Evolutionary conservation across 2,797 vertebrate genomes (phyloP), one percentile per base, ranked within the genome.

Genomic region (Arrhamphus sclerolepis): DNA sequence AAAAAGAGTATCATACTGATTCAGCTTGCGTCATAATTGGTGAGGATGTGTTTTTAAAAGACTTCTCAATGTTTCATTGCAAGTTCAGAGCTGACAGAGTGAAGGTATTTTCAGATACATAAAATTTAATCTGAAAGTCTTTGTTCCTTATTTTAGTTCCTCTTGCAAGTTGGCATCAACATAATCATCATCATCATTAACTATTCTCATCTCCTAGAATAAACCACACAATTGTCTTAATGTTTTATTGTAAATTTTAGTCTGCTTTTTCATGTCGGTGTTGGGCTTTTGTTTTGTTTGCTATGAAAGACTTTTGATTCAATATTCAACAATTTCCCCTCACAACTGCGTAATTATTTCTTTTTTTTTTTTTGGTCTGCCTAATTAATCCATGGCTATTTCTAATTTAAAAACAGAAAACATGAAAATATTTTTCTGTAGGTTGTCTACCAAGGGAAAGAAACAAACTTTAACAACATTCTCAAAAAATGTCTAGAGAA

Each of bases 1-100:
- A 16, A 50, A 51, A 56, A 42, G 56, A 29, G 7, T 9, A 46
- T 53, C 62, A 40, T n/a, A n/a, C n/a, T n/a, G n/a, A n/a, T n/a
- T n/a, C 24, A 56, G 39, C 18, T 6, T 46, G 40, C 22, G 68
- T 52, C 44, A 47, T 28, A 13, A 10, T 44, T 21, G 42, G 16
- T 52, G 17, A 60, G 34, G 49, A 46, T 14, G 10, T 1, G 18
- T 26, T 31, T 16, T 6, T 10, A 62, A 51, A 41, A 21, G 46
- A 31, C 14, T 48, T 20, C 38, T 26, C 14, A 5, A 11, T 47
- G 39, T 56, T 67, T 67, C 8, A 47, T 49, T 13, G 26, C 2
- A 19, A 62, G 1, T 63, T 69, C 1, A 57, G 10, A 22, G 2
- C 18, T 54, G 52, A 26, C 6, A 11, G n/a, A 52, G 51, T 46